Conservation (phyloP, 2,888 invertebrate genomes). For the Petrophora chlorosata region DNA sequence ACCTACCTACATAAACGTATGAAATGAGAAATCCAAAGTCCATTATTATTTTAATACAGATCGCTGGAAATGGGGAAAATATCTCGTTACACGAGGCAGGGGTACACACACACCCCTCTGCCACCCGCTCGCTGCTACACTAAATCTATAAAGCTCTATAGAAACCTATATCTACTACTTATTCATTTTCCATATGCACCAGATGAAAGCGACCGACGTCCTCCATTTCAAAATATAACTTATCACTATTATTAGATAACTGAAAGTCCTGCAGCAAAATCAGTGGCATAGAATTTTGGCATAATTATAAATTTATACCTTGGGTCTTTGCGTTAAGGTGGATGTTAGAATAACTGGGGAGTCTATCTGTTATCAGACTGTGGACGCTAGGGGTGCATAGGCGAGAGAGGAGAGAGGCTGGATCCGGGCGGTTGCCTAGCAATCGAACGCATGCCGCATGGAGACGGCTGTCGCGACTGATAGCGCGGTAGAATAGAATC, state of each 20-base stretch:
- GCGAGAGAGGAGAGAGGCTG: not conserved
- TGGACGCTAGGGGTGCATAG: conserved; percentile 2
- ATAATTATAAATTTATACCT: not conserved
- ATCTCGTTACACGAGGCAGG: conserved; percentile 3
- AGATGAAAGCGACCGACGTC: not conserved
- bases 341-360: not conserved
- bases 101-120: not conserved
- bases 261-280: not conserved
- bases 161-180: not conserved
- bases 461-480: too few species aligned
- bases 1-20: not conserved
- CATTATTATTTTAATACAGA: too few species aligned
- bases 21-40: too few species aligned
- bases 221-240: conserved; percentile 1
- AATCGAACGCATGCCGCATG: not conserved
- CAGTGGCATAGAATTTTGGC: not conserved
- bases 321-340: not conserved
- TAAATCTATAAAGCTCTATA: conserved; percentile 13
- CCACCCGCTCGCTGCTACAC: conserved; percentile 1
- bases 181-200: conserved; percentile 10
- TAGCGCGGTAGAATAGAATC: too few species aligned
- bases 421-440: conserved; percentile 9
- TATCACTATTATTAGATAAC: not conserved
- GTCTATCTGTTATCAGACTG: not conserved
- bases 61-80: not conserved